Conservation (phyloP, 2,888 invertebrate genomes). For the Phortica magna region DNA sequence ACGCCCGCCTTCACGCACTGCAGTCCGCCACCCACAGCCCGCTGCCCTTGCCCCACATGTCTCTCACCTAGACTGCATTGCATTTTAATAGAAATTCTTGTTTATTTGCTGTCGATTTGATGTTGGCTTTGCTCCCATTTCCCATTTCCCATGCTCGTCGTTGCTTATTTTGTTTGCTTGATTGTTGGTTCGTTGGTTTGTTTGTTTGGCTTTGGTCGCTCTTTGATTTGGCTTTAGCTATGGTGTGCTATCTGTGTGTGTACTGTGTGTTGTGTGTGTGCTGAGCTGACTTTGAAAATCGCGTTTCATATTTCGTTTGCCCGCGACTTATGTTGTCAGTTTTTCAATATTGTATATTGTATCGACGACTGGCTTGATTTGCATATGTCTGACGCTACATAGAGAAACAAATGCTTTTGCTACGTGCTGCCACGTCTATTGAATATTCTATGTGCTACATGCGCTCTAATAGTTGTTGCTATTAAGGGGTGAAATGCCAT, state of each 20-base stretch:
- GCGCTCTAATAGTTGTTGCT: too few relatives aligned
- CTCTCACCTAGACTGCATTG: slow-evolving; percentile 45
- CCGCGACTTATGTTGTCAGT: slow-evolving; percentile 20
- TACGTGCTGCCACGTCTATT: neutral
- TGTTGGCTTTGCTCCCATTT: slow-evolving; percentile 33
- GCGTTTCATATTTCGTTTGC: slow-evolving; percentile 46
- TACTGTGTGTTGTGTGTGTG: slow-evolving; percentile 23
- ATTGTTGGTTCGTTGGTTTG: neutral
- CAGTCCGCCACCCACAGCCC: neutral
- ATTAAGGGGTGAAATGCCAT: too few relatives aligned
- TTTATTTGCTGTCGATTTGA: slow-evolving; percentile 54
- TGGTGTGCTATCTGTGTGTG: slow-evolving; percentile 10
- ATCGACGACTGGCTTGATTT: neutral
- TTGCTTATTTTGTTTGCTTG: too few relatives aligned
- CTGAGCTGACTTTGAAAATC: slow-evolving; percentile 65
- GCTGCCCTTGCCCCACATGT: neutral
- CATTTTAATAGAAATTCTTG: slow-evolving; percentile 69
- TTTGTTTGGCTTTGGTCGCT: slow-evolving; percentile 11
- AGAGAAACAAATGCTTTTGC: slow-evolving; percentile 14
- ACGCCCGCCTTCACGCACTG: slow-evolving; percentile 5
- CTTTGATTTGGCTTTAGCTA: too few relatives aligned
- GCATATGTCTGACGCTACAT: neutral
- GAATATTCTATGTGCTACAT: neutral
- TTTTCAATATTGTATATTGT: neutral
- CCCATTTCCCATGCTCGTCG: too few relatives aligned